phyloP scores from a whole-genome alignment of 2,888 invertebrate genomes.

The Neuroscelio doddi region DNA sequence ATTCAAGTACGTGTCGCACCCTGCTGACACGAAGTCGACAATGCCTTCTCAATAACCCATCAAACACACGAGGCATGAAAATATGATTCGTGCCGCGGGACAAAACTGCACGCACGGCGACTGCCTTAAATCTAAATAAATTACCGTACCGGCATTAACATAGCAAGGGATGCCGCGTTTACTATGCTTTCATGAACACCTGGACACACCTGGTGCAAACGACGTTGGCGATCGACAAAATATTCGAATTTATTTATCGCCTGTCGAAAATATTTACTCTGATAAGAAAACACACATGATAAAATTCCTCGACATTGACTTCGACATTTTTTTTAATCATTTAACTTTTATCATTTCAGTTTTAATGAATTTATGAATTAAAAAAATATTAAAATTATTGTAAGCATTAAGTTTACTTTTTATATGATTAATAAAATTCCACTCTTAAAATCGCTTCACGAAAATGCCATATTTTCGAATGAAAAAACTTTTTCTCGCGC shows the following conservation, averaged over 20 bases:
- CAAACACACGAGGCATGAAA: constrained; percentile 44
- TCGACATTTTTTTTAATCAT: too few species aligned
- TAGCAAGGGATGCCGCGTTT: constrained; percentile 57
- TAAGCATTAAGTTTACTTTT: too few species aligned
- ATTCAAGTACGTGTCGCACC: constrained; percentile 15
- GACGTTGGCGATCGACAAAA: constrained; percentile 52
- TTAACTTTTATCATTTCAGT: constrained; percentile 6
- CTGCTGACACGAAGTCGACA: constrained; percentile 30
- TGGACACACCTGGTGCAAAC: constrained; percentile 57
- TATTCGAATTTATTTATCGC: constrained; percentile 32
- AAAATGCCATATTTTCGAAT: too few species aligned
- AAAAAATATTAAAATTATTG: too few species aligned
- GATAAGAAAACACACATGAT: constrained; percentile 11
- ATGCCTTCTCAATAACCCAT: constrained; percentile 33
- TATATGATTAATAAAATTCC: too few species aligned
- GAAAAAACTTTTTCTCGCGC: not conserved
- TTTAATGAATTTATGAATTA: too few species aligned
- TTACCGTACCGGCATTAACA: constrained; percentile 57
- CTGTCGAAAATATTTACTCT: constrained; percentile 11
- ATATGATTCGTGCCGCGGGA: constrained; percentile 46
- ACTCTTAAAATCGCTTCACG: too few species aligned
- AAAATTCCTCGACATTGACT: constrained; percentile 2
- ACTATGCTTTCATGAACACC: constrained; percentile 45
- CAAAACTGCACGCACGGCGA: constrained; percentile 45
- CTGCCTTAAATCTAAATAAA: constrained; percentile 59